A percentile compares a stretch with the other conserved stretches of the same genome.
These are phyloP conservation scores for Sylvia borin DNA, from an alignment of 2,797 vertebrate genomes.

Conservation along the genomic window DNA sequence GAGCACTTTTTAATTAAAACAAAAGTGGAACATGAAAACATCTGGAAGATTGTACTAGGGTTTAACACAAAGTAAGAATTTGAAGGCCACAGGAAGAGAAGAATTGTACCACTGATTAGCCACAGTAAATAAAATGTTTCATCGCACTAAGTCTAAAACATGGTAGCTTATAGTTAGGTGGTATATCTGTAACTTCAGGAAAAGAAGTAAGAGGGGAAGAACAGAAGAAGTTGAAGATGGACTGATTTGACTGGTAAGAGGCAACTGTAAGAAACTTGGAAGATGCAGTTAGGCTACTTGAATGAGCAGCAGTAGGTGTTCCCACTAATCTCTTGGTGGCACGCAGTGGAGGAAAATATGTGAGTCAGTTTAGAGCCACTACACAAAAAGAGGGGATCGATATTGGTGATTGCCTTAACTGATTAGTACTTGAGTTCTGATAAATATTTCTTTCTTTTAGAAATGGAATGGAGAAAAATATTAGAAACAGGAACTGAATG, in stretches of 20 bases:
- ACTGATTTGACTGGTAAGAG: not conserved
- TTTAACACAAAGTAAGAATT: not conserved
- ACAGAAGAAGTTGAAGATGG: not conserved
- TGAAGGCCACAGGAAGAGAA: not conserved
- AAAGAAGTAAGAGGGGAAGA: not conserved
- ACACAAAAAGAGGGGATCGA: not conserved
- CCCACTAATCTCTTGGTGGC: not conserved
- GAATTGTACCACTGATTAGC: not conserved
- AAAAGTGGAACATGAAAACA: not conserved
- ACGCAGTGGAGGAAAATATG: not conserved
- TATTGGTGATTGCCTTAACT: not conserved
- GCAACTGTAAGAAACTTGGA: not conserved
- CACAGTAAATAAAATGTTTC: not conserved
- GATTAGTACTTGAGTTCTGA: not conserved
- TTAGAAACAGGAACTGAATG: not conserved
- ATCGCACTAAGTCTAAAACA: not conserved
- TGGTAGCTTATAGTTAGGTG: not conserved
- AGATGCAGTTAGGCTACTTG: not conserved
- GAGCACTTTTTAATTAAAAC: not conserved
- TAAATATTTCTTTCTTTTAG: not conserved
- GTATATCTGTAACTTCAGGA: not conserved
- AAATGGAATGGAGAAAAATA: not conserved
- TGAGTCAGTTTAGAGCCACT: not conserved
- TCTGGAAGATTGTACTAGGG: not conserved
- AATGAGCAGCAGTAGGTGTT: not conserved